Evolutionary conservation across 2,888 invertebrate genomes (phyloP), one percentile per base, ranked within the genome.

Genomic region (Malthinus seriepunctatus): DNA sequence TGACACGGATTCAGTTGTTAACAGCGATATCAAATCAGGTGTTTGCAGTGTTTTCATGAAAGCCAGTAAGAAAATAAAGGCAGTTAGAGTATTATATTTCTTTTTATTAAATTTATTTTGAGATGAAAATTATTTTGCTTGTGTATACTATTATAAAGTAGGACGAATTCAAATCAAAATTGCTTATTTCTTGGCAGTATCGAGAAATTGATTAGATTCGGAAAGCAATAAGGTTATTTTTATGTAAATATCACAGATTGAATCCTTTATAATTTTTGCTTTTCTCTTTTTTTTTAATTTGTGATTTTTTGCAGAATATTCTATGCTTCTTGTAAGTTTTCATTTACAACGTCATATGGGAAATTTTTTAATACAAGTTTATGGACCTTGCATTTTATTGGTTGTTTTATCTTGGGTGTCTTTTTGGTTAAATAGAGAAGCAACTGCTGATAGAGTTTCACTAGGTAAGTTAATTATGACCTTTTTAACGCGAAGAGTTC

Each of bases 341-440:
- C 88, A 88, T 76, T 82, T 92, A 33, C 87, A 88, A 76, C 82
- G 93, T 3, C 90, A 91, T 76, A 90, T 90, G 85, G 92, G 92
- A n/a, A 91, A 90, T 76, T 93, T 92, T 74, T 81, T 93, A 38
- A 89, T 93, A 67, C 92, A 93, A 80, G 91, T 92, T 8, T 93
- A 93, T 73, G 88, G 91, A 0, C 93, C 93, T 0, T 93, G 92
- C 71, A 87, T 90, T 39, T 82, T 93, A 46, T 83, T 93, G 10
- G 92, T 92, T 2, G 88, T 92, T n/a, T 81, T 93, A 3, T 91
- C 91, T 1, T 93, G 93, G 93, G 91, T 93, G 1, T 91, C 91
- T 2, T 90, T 90, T 73, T 92, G 91, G 91, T 81, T 92, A 37
- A 92, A 92, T 78, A 80, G 91, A 53, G 93, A 93, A 77, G 92